Base-by-base conservation (phyloP, 2,113 vertebrate species). In the Ia io region DNA sequence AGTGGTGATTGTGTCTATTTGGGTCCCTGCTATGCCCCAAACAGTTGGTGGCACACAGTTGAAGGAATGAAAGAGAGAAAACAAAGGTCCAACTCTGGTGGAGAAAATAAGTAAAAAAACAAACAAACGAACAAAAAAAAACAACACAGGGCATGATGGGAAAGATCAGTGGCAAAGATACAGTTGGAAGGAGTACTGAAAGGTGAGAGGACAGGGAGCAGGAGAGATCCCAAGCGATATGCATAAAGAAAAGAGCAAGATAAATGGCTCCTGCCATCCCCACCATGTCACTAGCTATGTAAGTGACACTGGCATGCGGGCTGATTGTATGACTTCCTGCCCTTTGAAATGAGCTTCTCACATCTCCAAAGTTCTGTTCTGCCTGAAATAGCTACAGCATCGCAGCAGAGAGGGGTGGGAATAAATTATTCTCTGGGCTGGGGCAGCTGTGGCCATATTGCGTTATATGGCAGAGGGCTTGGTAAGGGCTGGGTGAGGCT, bases 31-130 rank as follows among this genome's bases (percentile, higher is more conserved):
- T 59, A 4, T 59, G 17, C 16, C 53, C 25, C 32, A 47, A 69
- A 85, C 0, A 20, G 5, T 59, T 20, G 22, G 14, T 1, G 23
- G 14, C 7, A 67, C 18, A 76, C 0, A 22, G 8, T 0, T 35
- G 13, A 77, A 90, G 20, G 42, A 84, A 61, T 8, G 9, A 67
- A 25, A 47, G 59, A 85, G 40, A 49, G 35, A 73, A 84, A 90
- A 90, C 12, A 37, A 86, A 93, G 8, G 12, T 63, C 63, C 37
- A 56, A 53, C 13, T 30, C 28, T 9, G 25, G 69, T 3, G 35
- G 49, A 35, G 49, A 49, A 85, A 63, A 49, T n/a, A 65, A 59
- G 47, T 14, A 63, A 78, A 17, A 74, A n/a, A 84, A 84, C 2
- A 37, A 37, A 37, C 37, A 37, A 37, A 37, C 37, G 4, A 37